Conservation (phyloP, 1,140 invertebrate genomes). For the Papilio polyxenes region DNA sequence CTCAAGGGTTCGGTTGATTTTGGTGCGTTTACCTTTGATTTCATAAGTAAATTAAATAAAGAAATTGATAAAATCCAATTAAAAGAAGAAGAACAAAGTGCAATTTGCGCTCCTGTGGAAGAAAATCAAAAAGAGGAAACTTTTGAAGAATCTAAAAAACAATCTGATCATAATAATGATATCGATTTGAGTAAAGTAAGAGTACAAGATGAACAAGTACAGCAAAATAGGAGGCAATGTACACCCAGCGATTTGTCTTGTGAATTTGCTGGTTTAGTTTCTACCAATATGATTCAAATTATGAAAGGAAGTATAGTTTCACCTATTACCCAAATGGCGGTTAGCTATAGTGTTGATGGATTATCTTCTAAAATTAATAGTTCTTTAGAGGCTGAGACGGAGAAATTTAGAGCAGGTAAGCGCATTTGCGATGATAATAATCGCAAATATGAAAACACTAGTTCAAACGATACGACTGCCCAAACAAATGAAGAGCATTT, state of each 20-base stretch:
- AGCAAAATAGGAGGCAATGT: not conserved
- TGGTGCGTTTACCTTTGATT: not conserved
- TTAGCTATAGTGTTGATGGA: not conserved
- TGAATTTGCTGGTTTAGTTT: not conserved
- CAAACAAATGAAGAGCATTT: not conserved
- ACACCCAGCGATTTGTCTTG: not conserved
- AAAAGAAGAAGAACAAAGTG: not conserved
- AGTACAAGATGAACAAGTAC: not conserved
- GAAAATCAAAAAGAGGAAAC: not conserved
- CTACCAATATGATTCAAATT: constrained; percentile 10
- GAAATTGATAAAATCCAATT: not conserved
- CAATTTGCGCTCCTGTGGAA: not conserved
- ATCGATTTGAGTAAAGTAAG: constrained; percentile 5
- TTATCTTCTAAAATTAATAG: constrained; percentile 14
- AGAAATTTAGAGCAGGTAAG: constrained; percentile 8
- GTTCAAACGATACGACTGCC: not conserved
- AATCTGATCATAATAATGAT: not conserved
- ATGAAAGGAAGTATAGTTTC: constrained; percentile 11
- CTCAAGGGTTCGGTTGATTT: constrained; percentile 18
- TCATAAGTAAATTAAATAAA: not conserved
- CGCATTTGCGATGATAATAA: constrained; percentile 9
- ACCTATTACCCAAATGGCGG: constrained; percentile 8
- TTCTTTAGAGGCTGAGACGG: not conserved
- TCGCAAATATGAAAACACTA: not conserved
- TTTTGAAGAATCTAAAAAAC: not conserved